Evolutionary conservation across 2,113 vertebrate genomes (phyloP).

Genomic region (Phoenicopterus ruber): DNA sequence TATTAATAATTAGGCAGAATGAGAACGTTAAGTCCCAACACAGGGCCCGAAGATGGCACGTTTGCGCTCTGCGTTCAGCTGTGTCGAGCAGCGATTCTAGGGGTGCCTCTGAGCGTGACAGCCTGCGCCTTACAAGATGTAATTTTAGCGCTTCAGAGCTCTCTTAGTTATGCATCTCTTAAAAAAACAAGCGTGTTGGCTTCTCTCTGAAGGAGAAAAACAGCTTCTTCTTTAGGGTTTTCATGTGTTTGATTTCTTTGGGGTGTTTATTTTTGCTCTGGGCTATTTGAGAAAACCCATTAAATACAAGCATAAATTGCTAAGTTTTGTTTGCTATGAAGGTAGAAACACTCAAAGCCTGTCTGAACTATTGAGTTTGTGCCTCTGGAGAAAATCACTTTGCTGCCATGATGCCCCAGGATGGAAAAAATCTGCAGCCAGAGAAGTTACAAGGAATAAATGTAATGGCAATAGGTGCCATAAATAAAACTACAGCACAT

Average conservation of each 20-base stretch:
- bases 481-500: neutral
- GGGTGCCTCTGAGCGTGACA: neutral
- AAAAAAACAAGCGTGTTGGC: neutral
- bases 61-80: neutral
- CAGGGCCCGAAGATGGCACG: neutral
- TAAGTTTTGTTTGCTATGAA: neutral
- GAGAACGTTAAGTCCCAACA: neutral
- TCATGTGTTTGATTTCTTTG: neutral
- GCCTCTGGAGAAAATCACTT: neutral
- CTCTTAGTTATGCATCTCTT: neutral
- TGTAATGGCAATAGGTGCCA: neutral
- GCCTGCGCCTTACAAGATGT: neutral
- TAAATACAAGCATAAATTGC: neutral
- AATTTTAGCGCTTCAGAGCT: neutral
- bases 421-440: neutral
- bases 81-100: neutral
- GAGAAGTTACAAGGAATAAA: neutral
- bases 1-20: constrained; percentile 28
- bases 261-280: neutral
- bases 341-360: neutral
- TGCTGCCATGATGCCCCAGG: neutral
- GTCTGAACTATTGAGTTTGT: neutral
- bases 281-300: neutral
- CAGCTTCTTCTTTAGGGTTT: neutral
- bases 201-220: neutral